Percentiles rank a stretch among this genome's conserved stretches.
These are phyloP conservation scores for Spilarctia lutea DNA, from an alignment of 2,888 invertebrate species.

Conservation along the genomic window DNA sequence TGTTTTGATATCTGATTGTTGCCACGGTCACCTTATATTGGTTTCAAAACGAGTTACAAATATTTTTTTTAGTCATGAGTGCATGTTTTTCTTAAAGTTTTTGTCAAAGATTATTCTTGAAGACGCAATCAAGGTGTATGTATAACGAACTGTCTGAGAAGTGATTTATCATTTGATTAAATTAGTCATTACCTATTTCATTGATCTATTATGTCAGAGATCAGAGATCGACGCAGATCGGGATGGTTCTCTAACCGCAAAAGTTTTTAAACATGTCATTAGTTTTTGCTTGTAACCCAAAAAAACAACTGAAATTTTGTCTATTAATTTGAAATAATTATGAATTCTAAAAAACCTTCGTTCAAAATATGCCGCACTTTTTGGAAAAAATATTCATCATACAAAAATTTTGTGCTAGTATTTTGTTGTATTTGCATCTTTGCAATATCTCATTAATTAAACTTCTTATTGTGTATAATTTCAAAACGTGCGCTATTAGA, in stretches of 20 bases:
- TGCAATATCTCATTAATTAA: too few species aligned
- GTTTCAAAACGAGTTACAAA: not conserved
- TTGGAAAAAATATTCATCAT: too few species aligned
- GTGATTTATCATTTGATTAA: not conserved
- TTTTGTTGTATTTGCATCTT: too few species aligned
- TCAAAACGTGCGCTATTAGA: too few species aligned
- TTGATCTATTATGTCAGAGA: not conserved
- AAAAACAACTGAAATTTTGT: not conserved
- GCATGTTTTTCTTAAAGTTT: not conserved
- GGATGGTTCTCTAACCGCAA: too few species aligned
- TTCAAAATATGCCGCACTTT: too few species aligned
- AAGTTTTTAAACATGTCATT: not conserved
- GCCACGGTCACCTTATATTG: constrained; percentile 2
- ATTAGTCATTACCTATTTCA: too few species aligned
- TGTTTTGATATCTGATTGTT: constrained; percentile 5
- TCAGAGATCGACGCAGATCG: too few species aligned
- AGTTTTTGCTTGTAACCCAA: not conserved
- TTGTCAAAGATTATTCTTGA: not conserved
- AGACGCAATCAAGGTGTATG: not conserved
- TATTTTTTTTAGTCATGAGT: not conserved
- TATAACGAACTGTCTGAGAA: not conserved
- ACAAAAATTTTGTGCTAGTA: too few species aligned
- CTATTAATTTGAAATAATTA: not conserved
- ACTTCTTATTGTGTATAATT: too few species aligned
- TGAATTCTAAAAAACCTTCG: too few species aligned